These are phyloP conservation scores for Drosophila rufa DNA, from an alignment of 1,140 invertebrate species.

Conservation along the genomic window DNA sequence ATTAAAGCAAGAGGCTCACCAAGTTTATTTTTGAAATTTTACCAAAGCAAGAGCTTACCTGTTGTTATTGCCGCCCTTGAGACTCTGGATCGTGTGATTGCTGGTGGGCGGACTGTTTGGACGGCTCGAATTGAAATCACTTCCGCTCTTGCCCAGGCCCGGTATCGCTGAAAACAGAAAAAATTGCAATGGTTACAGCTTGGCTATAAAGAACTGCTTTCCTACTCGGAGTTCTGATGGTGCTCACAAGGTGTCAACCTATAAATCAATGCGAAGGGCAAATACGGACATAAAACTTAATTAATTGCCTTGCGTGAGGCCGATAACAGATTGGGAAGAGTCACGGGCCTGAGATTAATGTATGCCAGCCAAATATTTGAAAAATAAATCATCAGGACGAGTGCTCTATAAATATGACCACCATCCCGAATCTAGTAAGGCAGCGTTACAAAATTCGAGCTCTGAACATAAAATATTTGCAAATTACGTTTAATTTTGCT, in stretches of 20 bases:
- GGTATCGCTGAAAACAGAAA: conserved; percentile 68
- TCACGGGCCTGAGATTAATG: conserved; percentile 51
- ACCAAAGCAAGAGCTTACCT: conserved; percentile 48
- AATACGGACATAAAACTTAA: conserved; percentile 71
- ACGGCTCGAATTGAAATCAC: conserved; percentile 78
- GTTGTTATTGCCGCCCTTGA: conserved; percentile 83
- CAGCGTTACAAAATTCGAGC: not conserved
- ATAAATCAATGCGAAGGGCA: conserved; percentile 76
- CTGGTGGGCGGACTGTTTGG: conserved; percentile 83
- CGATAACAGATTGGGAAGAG: conserved; percentile 45
- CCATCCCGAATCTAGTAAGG: not conserved
- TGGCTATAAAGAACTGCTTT: conserved; percentile 40
- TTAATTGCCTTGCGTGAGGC: conserved; percentile 68
- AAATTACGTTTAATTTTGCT: too few species aligned
- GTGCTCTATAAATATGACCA: conserved; percentile 29
- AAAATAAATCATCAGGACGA: conserved; percentile 58
- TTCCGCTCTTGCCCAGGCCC: conserved; percentile 82
- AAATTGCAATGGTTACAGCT: conserved; percentile 2
- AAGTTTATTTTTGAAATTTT: not conserved
- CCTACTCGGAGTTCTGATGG: conserved; percentile 46
- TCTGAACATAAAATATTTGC: too few species aligned
- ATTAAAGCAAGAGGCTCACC: not conserved
- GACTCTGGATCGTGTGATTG: conserved; percentile 80
- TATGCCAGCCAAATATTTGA: conserved; percentile 33
- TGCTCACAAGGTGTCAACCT: conserved; percentile 49